Evolutionary conservation across 2,113 vertebrate genomes (phyloP), one percentile per base, ranked within the genome.

Genomic region (Xenotilapia flavipinnis): DNA sequence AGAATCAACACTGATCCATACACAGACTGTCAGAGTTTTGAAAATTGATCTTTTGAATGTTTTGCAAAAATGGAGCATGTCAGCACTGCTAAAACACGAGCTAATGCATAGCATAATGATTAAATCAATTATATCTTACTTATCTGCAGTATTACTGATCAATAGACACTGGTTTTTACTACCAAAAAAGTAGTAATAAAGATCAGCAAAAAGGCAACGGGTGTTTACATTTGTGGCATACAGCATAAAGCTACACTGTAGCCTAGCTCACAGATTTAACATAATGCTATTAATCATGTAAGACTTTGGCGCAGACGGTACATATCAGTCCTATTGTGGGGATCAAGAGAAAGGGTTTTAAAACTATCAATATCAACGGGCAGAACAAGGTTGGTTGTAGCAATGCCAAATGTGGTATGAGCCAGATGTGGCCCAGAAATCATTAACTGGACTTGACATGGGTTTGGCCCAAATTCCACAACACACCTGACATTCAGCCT

Each of bases 281-380:
- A 75, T 17, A 28, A 26, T 47, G 9, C 14, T 75, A 2, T 11
- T 47, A 47, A 11, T 75, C 9, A 47, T 49, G 42, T 49, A 47
- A 75, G 9, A 19, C 42, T 75, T 75, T 47, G 23, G 9, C 4
- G 1, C 70, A 47, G 4, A 75, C 0, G 0, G 15, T 49, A 12
- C 42, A 49, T 49, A 31, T 31, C 26, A 75, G 17, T 75, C 70
- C 23, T 26, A 31, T 8, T 49, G 42, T 49, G 42, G 70, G 9
- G 23, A 49, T 49, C 42, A 28, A 47, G 23, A 75, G 70, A 9
- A 70, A 70, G 65, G n/a, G 1, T 23, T 42, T 42, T 4, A 45
- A 26, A 70, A 45, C 42, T 49, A 47, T 47, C 4, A 3, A 7
- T 12, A 49, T 49, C 23, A 75, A 47, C 4, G 13, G 8, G 65